Evolutionary conservation across 1,140 invertebrate genomes (phyloP).

Genomic region (Ceratina calcarata): DNA sequence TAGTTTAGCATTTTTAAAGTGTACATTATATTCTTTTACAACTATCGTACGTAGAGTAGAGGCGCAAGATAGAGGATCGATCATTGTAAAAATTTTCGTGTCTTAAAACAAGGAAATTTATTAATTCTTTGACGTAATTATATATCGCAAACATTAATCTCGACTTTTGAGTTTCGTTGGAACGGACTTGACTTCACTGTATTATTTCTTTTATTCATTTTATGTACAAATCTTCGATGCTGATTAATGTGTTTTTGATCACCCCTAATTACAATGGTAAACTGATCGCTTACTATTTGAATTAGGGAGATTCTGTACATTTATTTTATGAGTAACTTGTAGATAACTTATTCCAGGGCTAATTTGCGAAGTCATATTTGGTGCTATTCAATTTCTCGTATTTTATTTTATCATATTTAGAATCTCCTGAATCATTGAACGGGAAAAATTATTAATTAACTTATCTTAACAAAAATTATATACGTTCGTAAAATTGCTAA

Average conservation of each 20-base stretch:
- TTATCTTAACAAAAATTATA: neutral
- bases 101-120: too few relatives aligned
- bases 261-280: neutral
- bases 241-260: too few relatives aligned
- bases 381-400: conserved; percentile 49
- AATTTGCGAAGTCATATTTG: conserved; percentile 45
- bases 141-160: conserved; percentile 33
- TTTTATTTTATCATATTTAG: conserved; percentile 47
- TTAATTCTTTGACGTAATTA: conserved; percentile 1
- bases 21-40: conserved; percentile 33
- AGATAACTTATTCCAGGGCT: conserved; percentile 57
- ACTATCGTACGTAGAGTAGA: conserved; percentile 21
- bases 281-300: conserved; percentile 12
- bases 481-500: neutral
- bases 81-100: conserved; percentile 12
- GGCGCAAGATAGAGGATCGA: conserved; percentile 16
- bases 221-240: conserved; percentile 33
- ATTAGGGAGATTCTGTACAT: conserved; percentile 44
- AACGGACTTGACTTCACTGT: neutral
- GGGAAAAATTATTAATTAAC: neutral
- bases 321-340: conserved; percentile 17
- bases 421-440: conserved; percentile 44
- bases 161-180: neutral
- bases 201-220: conserved; percentile 25
- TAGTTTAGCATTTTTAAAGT: conserved; percentile 23